Base-by-base conservation (phyloP, 2,797 vertebrate genomes). In the Jordanella pulchra region DNA sequence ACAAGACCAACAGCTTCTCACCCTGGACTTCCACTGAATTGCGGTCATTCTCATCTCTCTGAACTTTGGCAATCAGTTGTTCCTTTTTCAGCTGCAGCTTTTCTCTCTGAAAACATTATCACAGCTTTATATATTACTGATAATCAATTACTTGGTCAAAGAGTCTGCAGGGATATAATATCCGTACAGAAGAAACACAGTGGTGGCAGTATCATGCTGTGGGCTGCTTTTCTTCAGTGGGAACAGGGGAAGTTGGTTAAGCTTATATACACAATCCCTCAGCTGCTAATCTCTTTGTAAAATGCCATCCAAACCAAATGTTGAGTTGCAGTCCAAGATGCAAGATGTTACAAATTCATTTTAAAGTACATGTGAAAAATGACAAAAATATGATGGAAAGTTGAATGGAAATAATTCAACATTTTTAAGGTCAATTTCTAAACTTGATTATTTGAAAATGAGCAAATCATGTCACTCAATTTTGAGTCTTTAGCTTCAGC, bases 61-160 rank as follows among this genome's bases (percentile, higher is more conserved):
- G 93, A 60, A 99, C 95, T 89, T 96, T 97, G 39, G 94, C 93
- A 82, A 97, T 94, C 76, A 98, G 83, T 72, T 96, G 95, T 80
- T 97, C 93, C 27, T 25, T 93, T 92, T 98, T 98, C 69, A 98
- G 32, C 76, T 90, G 91, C 30, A 97, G 70, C 88, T 95, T 98
- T 65, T 99, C 97, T 67, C 80, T 95, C 98, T 99, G 89, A 80
- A 77, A 55, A 78, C 14, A 77, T 73, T 4, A 54, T 39, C 2
- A 55, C 25, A 65, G n/a, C n/a, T 69, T n/a, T 28, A 39, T 35
- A 44, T 25, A 18, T 23, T 60, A 53, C 30, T 45, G 15, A 7
- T 15, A 21, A 30, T 60, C 27, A 61, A 76, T 10, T 64, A 42
- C 21, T 7, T 27, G n/a, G 54, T 56, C 6, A 12, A 35, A 65